Percentiles rank a stretch among this genome's conserved stretches.
These are phyloP conservation scores for Triplophysa dalaica DNA, from an alignment of 2,113 vertebrate genomes.

Conservation along the genomic window DNA sequence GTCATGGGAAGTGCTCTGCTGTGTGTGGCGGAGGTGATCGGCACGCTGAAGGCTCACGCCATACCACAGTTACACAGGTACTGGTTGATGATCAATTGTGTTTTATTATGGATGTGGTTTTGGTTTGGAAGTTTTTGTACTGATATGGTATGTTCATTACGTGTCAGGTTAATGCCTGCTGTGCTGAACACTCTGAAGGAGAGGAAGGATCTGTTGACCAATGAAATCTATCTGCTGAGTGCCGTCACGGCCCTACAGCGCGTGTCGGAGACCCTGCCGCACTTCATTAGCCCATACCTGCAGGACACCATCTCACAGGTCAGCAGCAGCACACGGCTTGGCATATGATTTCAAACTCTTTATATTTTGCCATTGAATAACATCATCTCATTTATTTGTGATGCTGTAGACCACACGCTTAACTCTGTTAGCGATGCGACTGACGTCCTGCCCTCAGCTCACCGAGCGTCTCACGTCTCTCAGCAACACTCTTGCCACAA, in stretches of 20 bases:
- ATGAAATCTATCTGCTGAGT: slow-evolving; percentile 89
- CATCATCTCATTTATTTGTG: background rate
- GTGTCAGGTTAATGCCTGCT: slow-evolving; percentile 82
- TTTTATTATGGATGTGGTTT: background rate
- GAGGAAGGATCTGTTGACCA: slow-evolving; percentile 78
- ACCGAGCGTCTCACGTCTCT: slow-evolving; percentile 74
- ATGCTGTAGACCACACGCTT: slow-evolving; percentile 80
- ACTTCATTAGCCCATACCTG: slow-evolving; percentile 94
- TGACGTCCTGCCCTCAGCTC: slow-evolving; percentile 78
- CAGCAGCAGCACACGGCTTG: slow-evolving; percentile 24
- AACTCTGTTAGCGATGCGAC: slow-evolving; percentile 71
- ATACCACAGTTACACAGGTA: slow-evolving; percentile 94
- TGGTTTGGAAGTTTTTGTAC: background rate
- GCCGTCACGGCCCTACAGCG: slow-evolving; percentile 85
- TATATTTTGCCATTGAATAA: no score
- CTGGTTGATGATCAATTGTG: no score
- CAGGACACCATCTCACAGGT: slow-evolving; percentile 81
- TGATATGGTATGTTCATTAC: background rate
- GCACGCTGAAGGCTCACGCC: slow-evolving; percentile 78
- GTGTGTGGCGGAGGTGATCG: slow-evolving; percentile 86
- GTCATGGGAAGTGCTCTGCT: slow-evolving; percentile 88
- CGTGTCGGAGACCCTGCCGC: slow-evolving; percentile 84
- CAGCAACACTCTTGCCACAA: slow-evolving; percentile 81
- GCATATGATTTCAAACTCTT: background rate
- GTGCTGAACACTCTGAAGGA: slow-evolving; percentile 75